Conservation (phyloP, 2,797 vertebrate genomes). For the Halcyon smyrnensis region DNA sequence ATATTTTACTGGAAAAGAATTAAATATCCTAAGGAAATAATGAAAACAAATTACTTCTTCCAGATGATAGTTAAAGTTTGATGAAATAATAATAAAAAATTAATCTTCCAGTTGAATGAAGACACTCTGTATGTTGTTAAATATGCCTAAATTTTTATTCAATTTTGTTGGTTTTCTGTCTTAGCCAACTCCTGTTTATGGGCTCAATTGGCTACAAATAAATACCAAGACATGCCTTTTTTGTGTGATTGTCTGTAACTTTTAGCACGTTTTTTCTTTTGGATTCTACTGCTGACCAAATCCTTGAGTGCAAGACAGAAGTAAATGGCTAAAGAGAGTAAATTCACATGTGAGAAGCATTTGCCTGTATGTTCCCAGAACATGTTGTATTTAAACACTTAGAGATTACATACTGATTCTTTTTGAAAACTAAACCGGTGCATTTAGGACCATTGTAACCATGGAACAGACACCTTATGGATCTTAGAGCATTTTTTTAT, state of each 20-base stretch:
- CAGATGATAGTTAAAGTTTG: conserved; percentile 72
- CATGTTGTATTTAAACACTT: not conserved
- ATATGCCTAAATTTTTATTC: conserved; percentile 39
- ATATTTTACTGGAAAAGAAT: conserved; percentile 71
- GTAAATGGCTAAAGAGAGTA: not conserved
- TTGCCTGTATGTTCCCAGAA: not conserved
- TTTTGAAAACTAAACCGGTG: not conserved
- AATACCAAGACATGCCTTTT: not conserved
- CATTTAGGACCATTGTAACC: conserved; percentile 28
- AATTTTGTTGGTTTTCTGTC: not conserved
- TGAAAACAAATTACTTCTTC: conserved; percentile 59
- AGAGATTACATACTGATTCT: conserved; percentile 15
- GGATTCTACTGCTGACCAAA: not conserved
- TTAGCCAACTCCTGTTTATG: not conserved
- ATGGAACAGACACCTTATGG: conserved; percentile 39
- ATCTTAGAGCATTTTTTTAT: conserved; percentile 43
- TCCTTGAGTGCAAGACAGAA: not conserved
- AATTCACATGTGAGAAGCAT: not conserved
- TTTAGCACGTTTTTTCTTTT: not conserved
- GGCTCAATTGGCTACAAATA: not conserved
- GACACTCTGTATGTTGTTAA: conserved; percentile 47
- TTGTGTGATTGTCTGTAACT: not conserved
- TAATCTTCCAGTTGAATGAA: conserved; percentile 63
- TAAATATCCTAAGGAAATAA: conserved; percentile 69
- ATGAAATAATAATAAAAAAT: conserved; percentile 74